Evolutionary conservation across 2,113 vertebrate genomes (phyloP).

Genomic region (Ceuthmochares aereus): DNA sequence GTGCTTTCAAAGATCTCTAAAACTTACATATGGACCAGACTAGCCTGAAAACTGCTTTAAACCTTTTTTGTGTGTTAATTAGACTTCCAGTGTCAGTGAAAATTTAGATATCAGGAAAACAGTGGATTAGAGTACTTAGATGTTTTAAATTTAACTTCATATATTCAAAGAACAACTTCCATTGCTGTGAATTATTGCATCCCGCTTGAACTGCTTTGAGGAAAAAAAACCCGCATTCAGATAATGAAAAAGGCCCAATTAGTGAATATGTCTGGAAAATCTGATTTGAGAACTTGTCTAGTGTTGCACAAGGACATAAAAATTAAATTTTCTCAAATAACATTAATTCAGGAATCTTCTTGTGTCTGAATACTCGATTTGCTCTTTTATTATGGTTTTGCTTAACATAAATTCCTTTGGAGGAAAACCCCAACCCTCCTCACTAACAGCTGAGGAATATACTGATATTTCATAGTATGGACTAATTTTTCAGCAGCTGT

Average conservation of each 20-base stretch:
- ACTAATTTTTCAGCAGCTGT: background rate
- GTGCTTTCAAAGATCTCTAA: background rate
- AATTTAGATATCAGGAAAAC: background rate
- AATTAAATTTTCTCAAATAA: background rate
- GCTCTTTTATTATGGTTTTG: background rate
- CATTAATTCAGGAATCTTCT: background rate
- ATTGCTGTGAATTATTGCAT: background rate
- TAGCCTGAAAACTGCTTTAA: background rate
- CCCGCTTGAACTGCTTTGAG: background rate
- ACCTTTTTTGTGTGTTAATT: background rate
- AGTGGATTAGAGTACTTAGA: background rate
- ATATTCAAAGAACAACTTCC: background rate
- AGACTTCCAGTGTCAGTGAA: background rate
- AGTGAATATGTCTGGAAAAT: slow-evolving; percentile 48
- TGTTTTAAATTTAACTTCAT: background rate
- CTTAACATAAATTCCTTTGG: background rate
- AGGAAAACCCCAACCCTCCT: background rate
- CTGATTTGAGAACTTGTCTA: slow-evolving; percentile 37
- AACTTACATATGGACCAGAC: background rate
- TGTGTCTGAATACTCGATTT: background rate
- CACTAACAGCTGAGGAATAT: background rate
- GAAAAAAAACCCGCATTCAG: background rate
- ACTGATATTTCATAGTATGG: background rate
- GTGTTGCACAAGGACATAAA: slow-evolving; percentile 5
- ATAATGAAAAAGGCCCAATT: slow-evolving; percentile 1